A percentile compares a stretch with the other conserved stretches of the same genome.
phyloP scores from a whole-genome alignment of 1,140 invertebrate genomes.

The Zaprionus kolodkinae region DNA sequence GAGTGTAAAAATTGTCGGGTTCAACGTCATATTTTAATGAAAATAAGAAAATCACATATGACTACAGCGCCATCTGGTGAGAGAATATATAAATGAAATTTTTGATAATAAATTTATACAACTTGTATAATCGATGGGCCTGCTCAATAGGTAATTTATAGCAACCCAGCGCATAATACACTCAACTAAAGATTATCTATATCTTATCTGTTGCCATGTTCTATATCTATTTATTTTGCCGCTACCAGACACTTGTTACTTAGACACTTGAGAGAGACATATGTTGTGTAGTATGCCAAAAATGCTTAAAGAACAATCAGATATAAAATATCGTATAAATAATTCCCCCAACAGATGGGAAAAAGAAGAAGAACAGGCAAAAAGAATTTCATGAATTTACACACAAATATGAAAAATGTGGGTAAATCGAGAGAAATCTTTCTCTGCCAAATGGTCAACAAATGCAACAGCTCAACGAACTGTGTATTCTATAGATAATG shows the following conservation, averaged over 20 bases:
- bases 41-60: background rate
- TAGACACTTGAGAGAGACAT: constrained; percentile 1
- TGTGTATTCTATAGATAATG: background rate
- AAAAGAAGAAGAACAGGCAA: constrained; percentile 3
- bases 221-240: background rate
- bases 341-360: constrained; percentile 8
- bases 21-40: constrained; percentile 10
- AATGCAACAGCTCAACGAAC: constrained; percentile 29
- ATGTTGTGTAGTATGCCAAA: background rate
- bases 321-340: constrained; percentile 25
- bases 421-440: background rate
- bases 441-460: constrained; percentile 26
- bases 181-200: background rate
- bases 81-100: background rate
- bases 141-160: background rate
- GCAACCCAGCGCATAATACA: background rate
- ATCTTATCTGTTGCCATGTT: background rate
- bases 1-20: background rate
- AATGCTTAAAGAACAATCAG: constrained; percentile 13
- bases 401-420: constrained; percentile 32
- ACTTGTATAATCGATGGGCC: background rate
- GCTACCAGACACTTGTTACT: constrained; percentile 21
- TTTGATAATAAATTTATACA: background rate
- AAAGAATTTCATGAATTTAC: constrained; percentile 34
- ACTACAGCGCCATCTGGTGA: constrained; percentile 1